Evolutionary conservation across 30 jellyfish, hydroid and myxozoan species (phyloP).

Genomic region (Aurelia coerulea): DNA sequence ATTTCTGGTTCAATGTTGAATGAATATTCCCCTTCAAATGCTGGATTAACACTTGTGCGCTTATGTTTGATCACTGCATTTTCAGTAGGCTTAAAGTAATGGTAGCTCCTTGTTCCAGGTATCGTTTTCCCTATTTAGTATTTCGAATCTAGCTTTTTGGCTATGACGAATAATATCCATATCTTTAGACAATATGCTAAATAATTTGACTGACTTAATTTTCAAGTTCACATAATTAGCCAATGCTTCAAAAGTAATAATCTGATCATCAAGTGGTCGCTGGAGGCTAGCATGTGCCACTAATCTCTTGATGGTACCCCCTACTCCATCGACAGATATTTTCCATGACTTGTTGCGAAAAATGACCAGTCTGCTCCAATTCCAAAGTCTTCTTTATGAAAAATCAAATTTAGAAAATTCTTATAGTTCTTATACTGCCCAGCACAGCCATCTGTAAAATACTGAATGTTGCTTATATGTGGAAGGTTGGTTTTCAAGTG

Average conservation of each 20-base stretch:
- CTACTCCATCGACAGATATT: slow-evolving; percentile 14
- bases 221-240: not conserved
- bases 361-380: no score
- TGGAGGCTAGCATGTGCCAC: slow-evolving; percentile 40
- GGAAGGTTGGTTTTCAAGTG: no score
- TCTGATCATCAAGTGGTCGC: slow-evolving; percentile 10
- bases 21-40: slow-evolving; percentile 12
- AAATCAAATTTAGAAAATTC: no score
- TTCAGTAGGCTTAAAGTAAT: slow-evolving; percentile 19
- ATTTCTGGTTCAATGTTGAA: not conserved
- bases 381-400: no score
- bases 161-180: slow-evolving; percentile 1
- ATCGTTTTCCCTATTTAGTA: slow-evolving; percentile 30
- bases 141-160: slow-evolving; percentile 21
- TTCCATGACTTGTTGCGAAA: no score
- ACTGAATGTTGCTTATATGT: no score
- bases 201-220: not conserved
- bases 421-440: no score
- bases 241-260: not conserved
- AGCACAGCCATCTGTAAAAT: no score
- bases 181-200: slow-evolving; percentile 4
- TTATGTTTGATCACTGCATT: not conserved
- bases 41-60: slow-evolving; percentile 36
- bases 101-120: slow-evolving; percentile 57
- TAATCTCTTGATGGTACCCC: slow-evolving; percentile 16